phyloP scores from a whole-genome alignment of 2,797 vertebrate genomes.

The Peromyscus aztecus region DNA sequence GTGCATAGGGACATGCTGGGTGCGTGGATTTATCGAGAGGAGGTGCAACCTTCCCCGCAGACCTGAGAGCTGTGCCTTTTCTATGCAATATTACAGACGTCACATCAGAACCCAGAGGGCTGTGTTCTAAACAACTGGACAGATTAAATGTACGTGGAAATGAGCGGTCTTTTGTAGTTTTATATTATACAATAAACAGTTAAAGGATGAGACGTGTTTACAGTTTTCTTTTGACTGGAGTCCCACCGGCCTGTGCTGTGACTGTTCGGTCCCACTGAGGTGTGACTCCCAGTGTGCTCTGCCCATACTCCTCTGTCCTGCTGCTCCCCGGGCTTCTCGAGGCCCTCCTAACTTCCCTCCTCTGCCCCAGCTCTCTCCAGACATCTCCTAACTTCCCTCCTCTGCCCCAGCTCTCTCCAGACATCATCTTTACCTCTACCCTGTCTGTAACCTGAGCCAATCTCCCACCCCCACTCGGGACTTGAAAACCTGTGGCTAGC shows the following conservation, averaged over 20 bases:
- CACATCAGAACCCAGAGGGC: constrained; percentile 94
- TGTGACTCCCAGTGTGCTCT: rapidly evolving
- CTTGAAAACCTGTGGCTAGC: neutral
- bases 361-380: too few relatives aligned
- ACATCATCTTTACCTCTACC: neutral
- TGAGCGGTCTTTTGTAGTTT: constrained; percentile 99
- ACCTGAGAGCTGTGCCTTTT: constrained; percentile 99
- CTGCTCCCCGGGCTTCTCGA: neutral
- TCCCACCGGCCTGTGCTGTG: neutral
- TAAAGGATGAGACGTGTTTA: constrained; percentile 85
- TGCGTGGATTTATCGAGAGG: constrained; percentile 87
- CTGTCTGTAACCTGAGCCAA: neutral
- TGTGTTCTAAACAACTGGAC: constrained; percentile 93
- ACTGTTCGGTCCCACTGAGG: neutral
- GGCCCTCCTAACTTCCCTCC: neutral
- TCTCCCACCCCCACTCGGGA: neutral
- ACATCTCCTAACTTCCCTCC: too few relatives aligned
- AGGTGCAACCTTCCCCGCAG: constrained; percentile 92
- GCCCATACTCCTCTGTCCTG: rapidly evolving
- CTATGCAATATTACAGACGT: constrained; percentile 99
- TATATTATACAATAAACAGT: constrained; percentile 96
- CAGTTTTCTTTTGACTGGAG: constrained; percentile 23
- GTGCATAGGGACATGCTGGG: constrained; percentile 89
- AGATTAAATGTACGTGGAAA: constrained; percentile 95
- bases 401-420: neutral